phyloP scores from a whole-genome alignment of 2,797 vertebrate genomes.

The Masticophis lateralis region DNA sequence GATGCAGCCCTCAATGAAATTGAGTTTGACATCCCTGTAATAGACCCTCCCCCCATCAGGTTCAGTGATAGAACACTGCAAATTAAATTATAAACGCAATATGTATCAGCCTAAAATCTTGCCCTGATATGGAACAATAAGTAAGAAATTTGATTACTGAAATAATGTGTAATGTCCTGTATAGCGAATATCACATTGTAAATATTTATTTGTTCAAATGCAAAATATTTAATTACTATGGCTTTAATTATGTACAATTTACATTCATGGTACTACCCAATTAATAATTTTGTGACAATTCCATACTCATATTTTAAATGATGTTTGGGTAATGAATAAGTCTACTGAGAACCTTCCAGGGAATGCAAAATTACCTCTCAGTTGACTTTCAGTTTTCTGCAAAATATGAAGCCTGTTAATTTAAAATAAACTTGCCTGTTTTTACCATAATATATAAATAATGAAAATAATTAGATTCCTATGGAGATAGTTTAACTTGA shows the following conservation, averaged over 20 bases:
- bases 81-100: neutral
- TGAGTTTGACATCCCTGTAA: too few relatives aligned
- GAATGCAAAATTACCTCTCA: constrained; percentile 42
- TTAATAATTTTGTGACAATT: constrained; percentile 34
- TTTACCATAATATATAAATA: constrained; percentile 46
- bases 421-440: constrained; percentile 43
- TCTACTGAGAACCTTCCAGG: constrained; percentile 31
- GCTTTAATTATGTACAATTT: neutral
- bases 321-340: constrained; percentile 38
- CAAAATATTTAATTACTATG: constrained; percentile 19
- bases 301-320: constrained; percentile 47
- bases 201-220: neutral
- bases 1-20: too few relatives aligned
- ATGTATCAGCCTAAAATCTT: neutral
- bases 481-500: constrained; percentile 52
- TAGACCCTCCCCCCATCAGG: neutral
- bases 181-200: neutral
- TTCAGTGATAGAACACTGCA: neutral
- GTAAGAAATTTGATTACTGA: neutral
- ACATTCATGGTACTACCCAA: constrained; percentile 20
- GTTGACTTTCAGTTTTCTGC: constrained; percentile 41
- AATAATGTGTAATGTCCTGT: neutral
- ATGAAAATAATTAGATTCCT: constrained; percentile 49
- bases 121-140: neutral
- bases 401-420: constrained; percentile 45